Base-by-base conservation (phyloP, 2,113 vertebrate species). In the Macrotus californicus region DNA sequence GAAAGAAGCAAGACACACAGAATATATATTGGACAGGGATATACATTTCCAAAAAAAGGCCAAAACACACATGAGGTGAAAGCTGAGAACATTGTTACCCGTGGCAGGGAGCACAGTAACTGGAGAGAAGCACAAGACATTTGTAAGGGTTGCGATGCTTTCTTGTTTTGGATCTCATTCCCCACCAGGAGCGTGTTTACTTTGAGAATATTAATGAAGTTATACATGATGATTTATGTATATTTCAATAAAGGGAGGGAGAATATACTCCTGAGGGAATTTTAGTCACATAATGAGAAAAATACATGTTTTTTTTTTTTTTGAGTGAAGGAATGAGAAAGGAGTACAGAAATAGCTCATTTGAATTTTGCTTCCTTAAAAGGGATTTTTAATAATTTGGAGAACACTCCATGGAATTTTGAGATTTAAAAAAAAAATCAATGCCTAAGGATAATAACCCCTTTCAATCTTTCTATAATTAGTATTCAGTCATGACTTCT, bases 371-470 rank as follows among this genome's bases (percentile, higher is more conserved):
- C 39, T 86, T 93, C 67, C 46, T 97, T 93, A 91, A 91, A 95
- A 93, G 61, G 79, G 4, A 83, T 89, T 93, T 95, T 96, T 93
- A 94, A 66, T 72, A 56, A 95, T 95, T 81, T 87, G 10, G 24
- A 81, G 61, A 26, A 50, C 43, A 50, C 52, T 93, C 0, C 7
- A 69, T 26, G 59, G 82, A 82, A 61, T 48, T 88, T 83, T 7
- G n/a, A 75, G 39, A 39, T 76, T 95, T 56, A 16, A 69, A 34
- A 48, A 48, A 67, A 69, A 39, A 80, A 50, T 39, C 50, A 16
- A 48, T 48, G 22, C 2, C 31, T 2, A 88, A 14, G 67, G 36
- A 66, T 61, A 59, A 77, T 6, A 34, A 80, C 3, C 1, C 8
- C 46, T 54, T 52, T 31, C 87, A 3, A 0, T 87, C 80, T 96